Evolutionary conservation across 2,888 invertebrate species (phyloP), one percentile per base, ranked within the genome.

Genomic region (Rotaria macrura): DNA sequence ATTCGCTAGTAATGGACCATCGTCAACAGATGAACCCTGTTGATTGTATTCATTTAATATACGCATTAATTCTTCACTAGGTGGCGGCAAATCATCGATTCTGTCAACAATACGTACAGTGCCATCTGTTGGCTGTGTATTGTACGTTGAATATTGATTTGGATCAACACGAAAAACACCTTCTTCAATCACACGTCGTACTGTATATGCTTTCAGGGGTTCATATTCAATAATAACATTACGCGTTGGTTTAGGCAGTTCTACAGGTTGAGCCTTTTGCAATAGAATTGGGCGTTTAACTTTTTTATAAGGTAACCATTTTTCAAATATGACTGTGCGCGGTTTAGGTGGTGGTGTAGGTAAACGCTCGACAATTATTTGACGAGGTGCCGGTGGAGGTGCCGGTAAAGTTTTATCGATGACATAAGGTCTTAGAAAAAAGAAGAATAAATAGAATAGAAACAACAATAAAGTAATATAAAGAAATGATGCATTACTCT

Each of bases 261-360:
- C 20, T 40, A 20, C 5, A 17, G 79, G 43, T 43, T 23, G 43
- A 79, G 79, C 79, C 34, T 43, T 43, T 79, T 79, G n/a, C 14
- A 79, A 43, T 43, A 79, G 5, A n/a, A 79, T 38, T 5, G 79
- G 79, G 20, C 79, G 79, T 43, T 79, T 79, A 3, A 79, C n/a
- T 25, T n/a, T 43, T 43, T 79, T 79, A 10, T 79, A 79, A 2
- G 79, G 79, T 79, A 79, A 43, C 79, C 79, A 79, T 43, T 79
- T 79, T 79, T 79, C 79, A 43, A 79, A 79, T 3, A 79, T 79
- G 9, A 79, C 79, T 43, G 79, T 79, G n/a, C 79, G 40, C 17
- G 79, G 79, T 79, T 79, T 79, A 6, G 79, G 79, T 79, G 79
- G 79, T 79, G 79, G 79, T 12, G 79, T 79, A 43, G 79, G 79